Percentiles rank a stretch among this genome's conserved stretches.
phyloP scores from a whole-genome alignment of 2,888 invertebrate genomes.

The Drosophila mimetica region DNA sequence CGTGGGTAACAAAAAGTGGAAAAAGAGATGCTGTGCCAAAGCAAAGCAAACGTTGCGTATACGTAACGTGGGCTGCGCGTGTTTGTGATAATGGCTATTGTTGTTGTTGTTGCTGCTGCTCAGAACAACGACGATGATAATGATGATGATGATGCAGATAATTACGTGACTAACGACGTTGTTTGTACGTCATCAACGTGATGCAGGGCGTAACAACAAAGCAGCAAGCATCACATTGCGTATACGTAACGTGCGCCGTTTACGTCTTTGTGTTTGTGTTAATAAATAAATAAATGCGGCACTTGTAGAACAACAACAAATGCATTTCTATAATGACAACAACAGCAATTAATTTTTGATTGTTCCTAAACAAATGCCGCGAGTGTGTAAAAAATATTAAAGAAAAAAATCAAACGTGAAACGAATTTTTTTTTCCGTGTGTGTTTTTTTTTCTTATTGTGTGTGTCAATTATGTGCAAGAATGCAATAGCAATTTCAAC shows the following conservation, averaged over 20 bases:
- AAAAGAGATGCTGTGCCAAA: conserved; percentile 6
- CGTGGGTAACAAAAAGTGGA: conserved; percentile 19
- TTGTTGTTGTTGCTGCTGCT: not conserved
- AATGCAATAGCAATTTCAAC: conserved; percentile 31
- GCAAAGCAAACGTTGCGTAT: conserved; percentile 52
- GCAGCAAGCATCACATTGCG: conserved; percentile 29
- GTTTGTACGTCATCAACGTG: conserved; percentile 20
- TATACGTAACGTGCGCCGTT: conserved; percentile 40
- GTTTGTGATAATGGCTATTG: conserved; percentile 46
- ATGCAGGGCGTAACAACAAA: conserved; percentile 16
- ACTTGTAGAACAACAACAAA: conserved; percentile 6
- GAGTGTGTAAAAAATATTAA: not conserved
- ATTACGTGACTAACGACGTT: conserved; percentile 20
- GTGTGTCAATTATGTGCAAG: conserved; percentile 24
- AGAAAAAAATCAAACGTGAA: not conserved
- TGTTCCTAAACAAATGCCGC: conserved; percentile 57
- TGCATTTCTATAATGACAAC: not conserved
- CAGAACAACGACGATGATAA: not conserved
- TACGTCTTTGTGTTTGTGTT: conserved; percentile 5
- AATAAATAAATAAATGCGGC: conserved; percentile 6
- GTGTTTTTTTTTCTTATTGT: conserved; percentile 8
- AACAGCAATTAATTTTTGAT: conserved; percentile 46
- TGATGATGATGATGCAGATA: conserved; percentile 22
- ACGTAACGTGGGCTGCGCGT: conserved; percentile 63
- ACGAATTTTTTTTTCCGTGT: not conserved